phyloP scores from a whole-genome alignment of 2,888 invertebrate genomes.

The Caenorhabditis becei region DNA sequence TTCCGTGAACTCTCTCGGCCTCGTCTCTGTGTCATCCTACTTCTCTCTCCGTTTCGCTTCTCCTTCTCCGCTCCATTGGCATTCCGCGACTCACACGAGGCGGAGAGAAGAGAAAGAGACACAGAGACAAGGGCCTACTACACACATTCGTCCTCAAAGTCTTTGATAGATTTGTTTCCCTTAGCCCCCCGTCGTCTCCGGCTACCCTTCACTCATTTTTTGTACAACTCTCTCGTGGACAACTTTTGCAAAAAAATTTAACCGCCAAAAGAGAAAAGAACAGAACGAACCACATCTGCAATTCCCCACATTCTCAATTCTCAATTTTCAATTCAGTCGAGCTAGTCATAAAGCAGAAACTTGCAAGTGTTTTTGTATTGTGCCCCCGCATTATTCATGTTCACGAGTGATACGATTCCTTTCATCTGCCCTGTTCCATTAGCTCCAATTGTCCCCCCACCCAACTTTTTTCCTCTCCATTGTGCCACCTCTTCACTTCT shows the following conservation, averaged over 20 bases:
- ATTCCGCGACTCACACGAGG: slow-evolving; percentile 2
- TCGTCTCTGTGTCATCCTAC: neutral
- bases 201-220: neutral
- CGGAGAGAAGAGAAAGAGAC: neutral
- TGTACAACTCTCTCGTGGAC: neutral
- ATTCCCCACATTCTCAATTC: too few relatives aligned
- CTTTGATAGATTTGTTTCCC: slow-evolving; percentile 44
- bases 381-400: neutral
- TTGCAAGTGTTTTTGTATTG: neutral
- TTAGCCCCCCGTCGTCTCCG: neutral
- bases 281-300: neutral
- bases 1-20: neutral
- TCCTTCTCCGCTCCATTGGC: slow-evolving; percentile 6
- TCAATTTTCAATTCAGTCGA: neutral
- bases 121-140: slow-evolving; percentile 4
- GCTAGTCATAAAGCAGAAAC: neutral
- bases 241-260: neutral
- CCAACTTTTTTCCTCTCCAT: too few relatives aligned
- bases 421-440: neutral
- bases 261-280: too few relatives aligned
- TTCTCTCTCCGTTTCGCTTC: slow-evolving; percentile 1
- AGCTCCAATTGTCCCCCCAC: neutral
- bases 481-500: too few relatives aligned
- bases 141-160: slow-evolving; percentile 26
- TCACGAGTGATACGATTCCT: neutral